Evolutionary conservation across 2,113 vertebrate species (phyloP).

Genomic region (Ardeotis arabs): DNA sequence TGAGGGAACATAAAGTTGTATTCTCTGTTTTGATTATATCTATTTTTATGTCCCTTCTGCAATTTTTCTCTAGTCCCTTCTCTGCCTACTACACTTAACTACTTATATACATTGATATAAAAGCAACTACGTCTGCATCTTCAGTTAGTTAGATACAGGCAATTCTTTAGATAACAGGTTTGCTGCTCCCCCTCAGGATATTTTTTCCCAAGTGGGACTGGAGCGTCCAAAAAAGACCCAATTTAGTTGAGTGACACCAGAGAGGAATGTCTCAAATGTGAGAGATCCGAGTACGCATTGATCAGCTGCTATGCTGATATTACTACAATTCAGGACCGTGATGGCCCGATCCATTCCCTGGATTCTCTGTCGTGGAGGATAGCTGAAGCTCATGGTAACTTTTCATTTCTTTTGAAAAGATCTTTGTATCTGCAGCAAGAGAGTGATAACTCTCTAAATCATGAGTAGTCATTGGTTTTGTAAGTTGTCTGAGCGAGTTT

Average conservation of each 20-base stretch:
- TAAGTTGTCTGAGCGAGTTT: background rate
- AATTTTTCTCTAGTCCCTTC: background rate
- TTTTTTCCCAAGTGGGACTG: background rate
- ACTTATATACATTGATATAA: background rate
- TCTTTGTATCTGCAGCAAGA: background rate
- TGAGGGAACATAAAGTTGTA: background rate
- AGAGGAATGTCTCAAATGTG: background rate
- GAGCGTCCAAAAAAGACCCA: background rate
- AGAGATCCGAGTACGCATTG: background rate
- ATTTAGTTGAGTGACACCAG: background rate
- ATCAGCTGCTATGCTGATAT: background rate
- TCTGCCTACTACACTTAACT: background rate
- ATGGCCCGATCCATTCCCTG: background rate
- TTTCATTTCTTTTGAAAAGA: background rate
- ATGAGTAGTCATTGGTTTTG: background rate
- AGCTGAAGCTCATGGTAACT: background rate
- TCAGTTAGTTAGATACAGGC: background rate
- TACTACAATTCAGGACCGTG: background rate
- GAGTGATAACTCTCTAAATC: background rate
- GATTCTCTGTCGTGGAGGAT: background rate
- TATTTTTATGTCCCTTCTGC: background rate
- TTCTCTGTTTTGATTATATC: background rate
- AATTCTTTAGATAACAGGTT: background rate
- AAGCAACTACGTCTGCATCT: background rate
- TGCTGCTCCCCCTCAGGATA: background rate